Conservation (phyloP, 2,888 invertebrate genomes). For the Nemapogon koenigi region DNA sequence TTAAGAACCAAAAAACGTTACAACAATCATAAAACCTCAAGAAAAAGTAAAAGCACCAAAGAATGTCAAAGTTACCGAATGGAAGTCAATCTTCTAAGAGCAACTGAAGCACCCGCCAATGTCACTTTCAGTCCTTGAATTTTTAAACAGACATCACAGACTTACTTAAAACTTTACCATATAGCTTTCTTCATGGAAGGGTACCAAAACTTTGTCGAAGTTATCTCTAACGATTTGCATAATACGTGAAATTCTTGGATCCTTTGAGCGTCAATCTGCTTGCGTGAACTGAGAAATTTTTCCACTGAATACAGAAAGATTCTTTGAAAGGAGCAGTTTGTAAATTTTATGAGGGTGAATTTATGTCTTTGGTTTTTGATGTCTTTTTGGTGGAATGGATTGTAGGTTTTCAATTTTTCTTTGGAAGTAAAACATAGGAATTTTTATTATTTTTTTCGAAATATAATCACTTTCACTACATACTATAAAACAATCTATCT, state of each 20-base stretch:
- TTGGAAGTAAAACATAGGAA: no score
- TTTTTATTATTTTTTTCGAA: no score
- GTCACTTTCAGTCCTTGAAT: slow-evolving; percentile 46
- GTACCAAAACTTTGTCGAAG: slow-evolving; percentile 16
- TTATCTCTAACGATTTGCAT: slow-evolving; percentile 21
- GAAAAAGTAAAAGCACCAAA: slow-evolving; percentile 6
- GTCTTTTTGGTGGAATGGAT: no score
- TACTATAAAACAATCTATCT: no score
- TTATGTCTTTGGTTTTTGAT: no score
- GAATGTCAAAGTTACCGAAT: slow-evolving; percentile 6
- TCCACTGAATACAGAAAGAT: neutral
- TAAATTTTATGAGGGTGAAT: no score
- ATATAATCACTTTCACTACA: no score
- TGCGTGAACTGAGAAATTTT: neutral
- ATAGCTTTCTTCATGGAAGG: slow-evolving; percentile 13
- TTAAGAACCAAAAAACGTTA: no score
- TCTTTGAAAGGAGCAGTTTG: no score
- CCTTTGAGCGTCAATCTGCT: slow-evolving; percentile 9
- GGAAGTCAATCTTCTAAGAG: slow-evolving; percentile 24
- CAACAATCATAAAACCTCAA: no score
- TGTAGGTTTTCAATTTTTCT: no score
- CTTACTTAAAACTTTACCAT: slow-evolving; percentile 36
- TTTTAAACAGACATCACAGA: slow-evolving; percentile 36
- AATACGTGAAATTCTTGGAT: slow-evolving; percentile 13
- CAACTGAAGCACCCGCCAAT: slow-evolving; percentile 27